Base-by-base conservation (phyloP, 2,113 vertebrate genomes). In the Malurus cyaneus region DNA sequence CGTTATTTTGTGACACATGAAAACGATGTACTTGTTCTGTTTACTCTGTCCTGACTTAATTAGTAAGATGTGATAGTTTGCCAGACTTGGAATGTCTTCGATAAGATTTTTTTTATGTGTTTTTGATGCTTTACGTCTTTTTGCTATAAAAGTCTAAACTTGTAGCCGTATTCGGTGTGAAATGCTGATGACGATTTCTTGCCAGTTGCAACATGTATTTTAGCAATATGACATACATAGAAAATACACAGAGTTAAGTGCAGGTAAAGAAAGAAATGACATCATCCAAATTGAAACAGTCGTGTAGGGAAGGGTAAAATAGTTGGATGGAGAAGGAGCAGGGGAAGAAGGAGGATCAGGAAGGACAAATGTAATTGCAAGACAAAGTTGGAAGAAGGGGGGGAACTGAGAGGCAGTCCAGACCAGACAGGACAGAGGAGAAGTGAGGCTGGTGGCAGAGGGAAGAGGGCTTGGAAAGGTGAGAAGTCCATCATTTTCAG, bases 11-110 rank as follows among this genome's bases (percentile, higher is more conserved):
- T 98, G 94, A 77, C 95, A 96, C 94, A 96, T 98, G 96, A 96
- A 96, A 96, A 95, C 97, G 16, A 95, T 78, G 92, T 96, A 84
- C 88, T 96, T 97, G 97, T 98, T 97, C 86, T 97, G 97, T 98
- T 98, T 95, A 94, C 92, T 96, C 42, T 97, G 97, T 98, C 95
- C 86, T 93, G 91, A 93, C 85, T 96, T 93, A 95, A 80, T 92
- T 71, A 59, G 88, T 95, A 81, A 60, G 79, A 80, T 82, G 80
- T 57, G 46, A 54, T 88, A 50, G 66, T 94, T 92, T 95, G 79
- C 81, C 80, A 94, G 76, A 91, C 85, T 92, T 49, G 91, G 76
- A 89, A 88, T 86, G 86, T 96, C 88, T 94, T 62, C 12, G 0
- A 18, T 84, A 78, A 78, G 64, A 79, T 21, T 54, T 74, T 83